These are phyloP conservation scores for Tringa solitaria DNA, from an alignment of 2,113 vertebrate genomes.

Conservation along the genomic window DNA sequence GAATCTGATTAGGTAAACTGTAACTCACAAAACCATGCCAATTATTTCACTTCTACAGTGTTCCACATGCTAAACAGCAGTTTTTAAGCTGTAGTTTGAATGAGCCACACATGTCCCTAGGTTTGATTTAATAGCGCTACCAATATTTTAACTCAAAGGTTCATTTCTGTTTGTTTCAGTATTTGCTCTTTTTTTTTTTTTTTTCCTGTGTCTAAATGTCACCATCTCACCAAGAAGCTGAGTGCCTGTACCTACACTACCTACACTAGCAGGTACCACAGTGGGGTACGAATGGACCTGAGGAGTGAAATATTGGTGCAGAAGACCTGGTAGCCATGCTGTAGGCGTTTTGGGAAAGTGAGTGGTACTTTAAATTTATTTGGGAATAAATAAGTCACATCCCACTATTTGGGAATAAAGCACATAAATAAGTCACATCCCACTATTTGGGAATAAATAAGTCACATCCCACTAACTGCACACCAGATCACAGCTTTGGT, in stretches of 20 bases:
- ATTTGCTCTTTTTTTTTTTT: neutral
- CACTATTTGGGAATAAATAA: neutral
- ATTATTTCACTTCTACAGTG: neutral
- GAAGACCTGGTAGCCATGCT: neutral
- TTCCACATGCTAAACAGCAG: neutral
- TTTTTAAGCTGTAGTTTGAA: neutral
- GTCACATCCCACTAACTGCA: neutral
- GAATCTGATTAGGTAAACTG: neutral
- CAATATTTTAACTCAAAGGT: neutral
- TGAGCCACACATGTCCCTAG: neutral
- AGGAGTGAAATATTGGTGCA: neutral
- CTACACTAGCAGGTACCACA: neutral
- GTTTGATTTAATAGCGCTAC: neutral
- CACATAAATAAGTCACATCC: neutral
- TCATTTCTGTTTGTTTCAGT: neutral
- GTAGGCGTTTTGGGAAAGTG: neutral
- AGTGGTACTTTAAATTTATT: neutral
- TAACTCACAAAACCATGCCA: neutral
- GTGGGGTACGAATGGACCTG: accelerated
- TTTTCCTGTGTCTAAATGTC: neutral
- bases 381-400: neutral
- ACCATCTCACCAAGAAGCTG: neutral
- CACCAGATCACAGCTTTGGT: neutral
- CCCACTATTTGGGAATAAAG: no score
- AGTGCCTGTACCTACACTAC: neutral